phyloP scores from a whole-genome alignment of 2,888 invertebrate genomes.

The Beris morrisii region DNA sequence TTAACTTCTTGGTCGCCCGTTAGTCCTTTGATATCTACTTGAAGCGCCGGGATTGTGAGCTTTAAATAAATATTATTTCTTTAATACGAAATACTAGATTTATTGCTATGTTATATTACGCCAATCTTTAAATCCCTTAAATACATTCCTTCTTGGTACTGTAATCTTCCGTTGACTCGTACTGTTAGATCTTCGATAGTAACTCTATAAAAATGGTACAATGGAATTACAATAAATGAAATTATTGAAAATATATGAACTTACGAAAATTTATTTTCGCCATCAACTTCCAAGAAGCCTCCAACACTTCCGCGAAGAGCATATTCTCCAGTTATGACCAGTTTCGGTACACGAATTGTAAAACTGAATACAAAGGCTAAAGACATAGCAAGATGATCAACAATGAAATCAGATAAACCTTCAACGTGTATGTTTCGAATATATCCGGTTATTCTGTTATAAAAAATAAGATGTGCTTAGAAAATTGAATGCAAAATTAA shows the following conservation, averaged over 20 bases:
- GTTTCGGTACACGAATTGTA: neutral
- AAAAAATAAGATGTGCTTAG: too few species aligned
- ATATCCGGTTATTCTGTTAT: neutral
- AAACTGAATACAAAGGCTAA: constrained; percentile 7
- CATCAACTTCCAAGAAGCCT: constrained; percentile 14
- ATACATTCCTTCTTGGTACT: constrained; percentile 3
- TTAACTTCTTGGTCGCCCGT: constrained; percentile 46
- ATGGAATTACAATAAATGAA: constrained; percentile 5
- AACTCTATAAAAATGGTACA: neutral
- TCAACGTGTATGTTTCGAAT: constrained; percentile 12
- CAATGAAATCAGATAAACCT: constrained; percentile 18
- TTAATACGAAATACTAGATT: neutral
- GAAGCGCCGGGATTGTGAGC: neutral
- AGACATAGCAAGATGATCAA: neutral
- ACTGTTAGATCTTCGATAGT: neutral
- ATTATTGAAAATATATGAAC: neutral
- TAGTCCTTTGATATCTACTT: constrained; percentile 11
- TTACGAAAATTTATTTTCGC: constrained; percentile 18
- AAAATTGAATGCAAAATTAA: too few species aligned
- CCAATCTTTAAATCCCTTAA: neutral
- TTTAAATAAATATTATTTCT: neutral
- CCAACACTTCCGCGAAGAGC: constrained; percentile 2
- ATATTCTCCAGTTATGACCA: constrained; percentile 13
- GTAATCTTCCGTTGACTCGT: neutral
- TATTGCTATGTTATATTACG: constrained; percentile 1